phyloP scores from a whole-genome alignment of 2,888 invertebrate species.

The Trichogramma evanescens region DNA sequence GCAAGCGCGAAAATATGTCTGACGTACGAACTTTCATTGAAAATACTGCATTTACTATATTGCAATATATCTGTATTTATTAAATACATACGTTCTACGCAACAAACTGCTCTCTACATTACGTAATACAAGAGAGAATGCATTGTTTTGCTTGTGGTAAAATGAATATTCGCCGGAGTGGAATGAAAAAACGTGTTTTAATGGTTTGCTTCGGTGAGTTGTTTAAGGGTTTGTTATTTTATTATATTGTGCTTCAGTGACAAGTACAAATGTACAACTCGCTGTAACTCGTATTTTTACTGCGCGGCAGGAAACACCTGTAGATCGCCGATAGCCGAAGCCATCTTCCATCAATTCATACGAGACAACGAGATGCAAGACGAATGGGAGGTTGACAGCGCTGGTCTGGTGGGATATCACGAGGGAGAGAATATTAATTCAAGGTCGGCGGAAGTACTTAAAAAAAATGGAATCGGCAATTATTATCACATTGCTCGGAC shows the following conservation, averaged over 20 bases:
- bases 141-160: background rate
- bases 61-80: background rate
- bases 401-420: slow-evolving; percentile 80
- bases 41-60: background rate
- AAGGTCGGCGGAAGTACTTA: slow-evolving; percentile 64
- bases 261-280: background rate
- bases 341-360: slow-evolving; percentile 73
- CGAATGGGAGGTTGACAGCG: slow-evolving; percentile 81
- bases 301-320: slow-evolving; percentile 44
- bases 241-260: background rate
- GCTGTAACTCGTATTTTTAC: background rate
- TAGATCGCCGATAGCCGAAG: slow-evolving; percentile 89
- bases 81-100: slow-evolving; percentile 4
- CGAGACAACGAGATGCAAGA: slow-evolving; percentile 56
- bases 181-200: slow-evolving; percentile 31
- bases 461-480: slow-evolving; percentile 59
- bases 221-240: background rate
- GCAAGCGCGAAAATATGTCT: no score
- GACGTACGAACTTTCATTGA: no score
- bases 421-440: slow-evolving; percentile 73
- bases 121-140: no score
- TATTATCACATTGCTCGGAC: slow-evolving; percentile 71
- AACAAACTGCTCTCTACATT: slow-evolving; percentile 1
- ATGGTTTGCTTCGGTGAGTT: slow-evolving; percentile 36
- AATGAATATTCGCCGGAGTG: background rate